Base-by-base conservation (phyloP, 1,140 invertebrate species). In the Steinernema khuongi region DNA sequence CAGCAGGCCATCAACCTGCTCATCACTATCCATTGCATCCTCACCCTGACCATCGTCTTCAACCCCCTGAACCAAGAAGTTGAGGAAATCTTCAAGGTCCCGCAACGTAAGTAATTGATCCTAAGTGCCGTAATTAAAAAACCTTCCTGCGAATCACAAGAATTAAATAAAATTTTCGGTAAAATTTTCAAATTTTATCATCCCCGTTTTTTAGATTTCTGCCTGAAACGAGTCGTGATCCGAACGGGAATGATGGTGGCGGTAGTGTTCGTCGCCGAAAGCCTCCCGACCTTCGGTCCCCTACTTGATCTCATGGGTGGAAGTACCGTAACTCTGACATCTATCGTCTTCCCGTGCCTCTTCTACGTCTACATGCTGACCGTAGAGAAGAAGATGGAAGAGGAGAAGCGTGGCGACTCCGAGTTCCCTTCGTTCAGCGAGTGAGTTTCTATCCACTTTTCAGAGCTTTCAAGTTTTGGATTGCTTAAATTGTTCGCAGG, bases 231-330 rank as follows among this genome's bases (percentile, higher is more conserved):
- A 11, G 91, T 91, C 70, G 83, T 91, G 0, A 85, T 93, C n/a
- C 88, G 94, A 31, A 91, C 91, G 1, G 83, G 87, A 0, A 86
- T 94, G 1, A 88, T 94, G 17, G 87, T 89, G 0, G 74, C 91
- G 0, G 90, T 91, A 0, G 89, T 94, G 1, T 89, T 92, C 19
- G 86, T 94, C 7, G 93, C 91, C 0, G 91, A 93, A 87, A 89
- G 90, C 2, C 89, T 96, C 1, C 93, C 94, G 0, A 88, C 90
- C 76, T 95, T 96, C 83, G 93, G 94, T 76, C 87, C 93, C n/a
- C 90, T 96, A 0, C 91, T 96, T 90, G 90, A 93, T 30, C 86
- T 96, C 0, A 90, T 60, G 2, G 93, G 93, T 18, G 91, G 91
- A 0, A 89, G 94, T 0, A 93, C 92, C 0, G 91, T 92, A 0